Base-by-base conservation (phyloP, 2,888 invertebrate species). In the Scaeva pyrastri region DNA sequence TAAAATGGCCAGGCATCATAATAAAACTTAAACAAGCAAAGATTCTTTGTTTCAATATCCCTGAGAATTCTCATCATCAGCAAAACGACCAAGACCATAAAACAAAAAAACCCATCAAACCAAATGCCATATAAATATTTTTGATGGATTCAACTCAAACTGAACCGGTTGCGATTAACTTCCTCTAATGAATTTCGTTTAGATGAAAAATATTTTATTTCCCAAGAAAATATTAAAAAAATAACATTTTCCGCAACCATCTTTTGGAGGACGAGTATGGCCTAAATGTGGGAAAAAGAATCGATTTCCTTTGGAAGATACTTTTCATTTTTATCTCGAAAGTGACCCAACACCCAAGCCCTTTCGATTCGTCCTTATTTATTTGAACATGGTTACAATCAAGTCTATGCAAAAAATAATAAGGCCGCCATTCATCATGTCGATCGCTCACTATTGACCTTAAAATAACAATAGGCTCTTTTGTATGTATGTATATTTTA, bases 141-240 rank as follows among this genome's bases (percentile, higher is more conserved):
- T 55, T 23, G 14, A 26, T 21, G 23, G 14, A 12, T 23, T 26
- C 14, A 14, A 26, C 26, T 26, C 6, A n/a, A n/a, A 31, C 55
- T 26, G 23, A 55, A 55, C 31, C 14, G 14, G 26, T 55, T 55
- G 55, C 26, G n/a, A 55, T 26, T 55, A 55, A 55, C 12, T 55
- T 31, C 2, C 21, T 31, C 4, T 8, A 55, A 55, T 55, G 26
- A 55, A 55, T 26, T 26, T 55, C 12, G 23, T 55, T 26, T n/a
- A 26, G 55, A 26, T 23, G 6, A 31, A 31, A 55, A 26, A 55
- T 26, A n/a, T 55, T 48, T 19, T 16, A n/a, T 45, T 1, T 48
- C 48, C 19, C 19, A 31, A 31, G 4, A 16, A 45, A 4, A 31
- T 7, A 19, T 21, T 21, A 21, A 2, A 21, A 10, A 19, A 21